Evolutionary conservation across 2,113 vertebrate species (phyloP).

Genomic region (Poicephalus gulielmi): DNA sequence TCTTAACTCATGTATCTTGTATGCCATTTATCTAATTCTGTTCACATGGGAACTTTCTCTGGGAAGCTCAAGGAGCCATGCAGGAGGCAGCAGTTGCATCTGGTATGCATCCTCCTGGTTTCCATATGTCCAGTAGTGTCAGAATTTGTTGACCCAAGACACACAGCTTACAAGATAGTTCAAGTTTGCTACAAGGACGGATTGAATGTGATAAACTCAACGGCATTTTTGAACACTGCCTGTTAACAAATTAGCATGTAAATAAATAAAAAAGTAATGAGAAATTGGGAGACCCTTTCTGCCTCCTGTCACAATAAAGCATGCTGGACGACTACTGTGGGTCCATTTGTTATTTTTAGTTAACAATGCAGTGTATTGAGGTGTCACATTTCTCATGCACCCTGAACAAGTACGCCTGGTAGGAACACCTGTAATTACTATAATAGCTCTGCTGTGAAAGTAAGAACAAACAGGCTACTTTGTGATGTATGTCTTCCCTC

Average conservation of each 20-base stretch:
- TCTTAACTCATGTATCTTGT: not conserved
- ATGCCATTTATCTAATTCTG: not conserved
- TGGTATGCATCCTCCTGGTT: not conserved
- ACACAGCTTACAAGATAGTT: not conserved
- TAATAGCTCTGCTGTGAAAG: not conserved
- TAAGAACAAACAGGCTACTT: not conserved
- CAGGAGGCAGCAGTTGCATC: not conserved
- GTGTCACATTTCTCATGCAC: not conserved
- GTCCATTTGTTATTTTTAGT: not conserved
- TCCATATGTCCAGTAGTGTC: not conserved
- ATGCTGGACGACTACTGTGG: not conserved
- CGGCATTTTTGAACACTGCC: not conserved
- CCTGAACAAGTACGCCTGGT: not conserved
- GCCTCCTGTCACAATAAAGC: not conserved
- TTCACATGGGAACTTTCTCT: not conserved
- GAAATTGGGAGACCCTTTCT: not conserved
- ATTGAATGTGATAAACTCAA: not conserved
- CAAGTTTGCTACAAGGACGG: not conserved
- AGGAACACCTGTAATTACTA: not conserved
- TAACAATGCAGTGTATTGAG: not conserved
- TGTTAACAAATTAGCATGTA: not conserved
- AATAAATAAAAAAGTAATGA: not conserved
- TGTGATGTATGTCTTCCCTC: not conserved
- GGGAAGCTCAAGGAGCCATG: not conserved
- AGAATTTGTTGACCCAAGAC: not conserved